Percentiles rank a stretch among this genome's conserved stretches.
These are phyloP conservation scores for Esox masquinongy DNA, from an alignment of 2,797 vertebrate genomes.

Conservation along the genomic window DNA sequence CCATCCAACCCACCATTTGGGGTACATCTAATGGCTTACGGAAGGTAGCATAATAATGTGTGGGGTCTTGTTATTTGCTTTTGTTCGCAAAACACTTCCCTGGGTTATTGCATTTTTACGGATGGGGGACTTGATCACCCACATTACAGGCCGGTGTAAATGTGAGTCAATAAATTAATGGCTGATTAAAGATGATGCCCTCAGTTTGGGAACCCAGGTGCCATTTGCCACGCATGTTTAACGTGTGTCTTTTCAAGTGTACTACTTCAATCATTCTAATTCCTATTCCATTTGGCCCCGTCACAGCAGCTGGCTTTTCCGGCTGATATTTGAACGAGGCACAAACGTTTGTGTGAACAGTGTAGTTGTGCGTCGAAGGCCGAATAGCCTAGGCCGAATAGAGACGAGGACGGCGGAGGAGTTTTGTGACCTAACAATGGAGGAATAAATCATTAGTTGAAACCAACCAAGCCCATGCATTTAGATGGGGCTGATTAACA, in stretches of 20 bases:
- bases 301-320: slow-evolving; percentile 17
- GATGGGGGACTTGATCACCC: slow-evolving; percentile 72
- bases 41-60: slow-evolving; percentile 71
- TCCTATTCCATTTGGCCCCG: slow-evolving; percentile 47
- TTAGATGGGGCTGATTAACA: slow-evolving; percentile 32
- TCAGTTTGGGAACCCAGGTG: slow-evolving; percentile 67
- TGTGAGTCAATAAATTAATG: slow-evolving; percentile 76
- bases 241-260: slow-evolving; percentile 60
- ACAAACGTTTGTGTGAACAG: slow-evolving; percentile 15
- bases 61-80: slow-evolving; percentile 72
- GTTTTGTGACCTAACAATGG: slow-evolving; percentile 25
- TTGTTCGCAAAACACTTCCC: slow-evolving; percentile 76
- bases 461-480: slow-evolving; percentile 28
- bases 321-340: slow-evolving; percentile 37
- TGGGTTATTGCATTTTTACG: slow-evolving; percentile 75
- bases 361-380: neutral
- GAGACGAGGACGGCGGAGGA: slow-evolving; percentile 8
- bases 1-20: slow-evolving; percentile 49
- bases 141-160: slow-evolving; percentile 73
- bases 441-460: slow-evolving; percentile 30
- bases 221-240: slow-evolving; percentile 67
- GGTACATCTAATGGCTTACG: slow-evolving; percentile 66
- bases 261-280: slow-evolving; percentile 64
- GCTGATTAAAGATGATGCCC: slow-evolving; percentile 74
- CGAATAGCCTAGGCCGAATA: slow-evolving; percentile 9